These are phyloP conservation scores for Trematomus loennbergii DNA, from an alignment of 2,113 vertebrate genomes.

Conservation along the genomic window DNA sequence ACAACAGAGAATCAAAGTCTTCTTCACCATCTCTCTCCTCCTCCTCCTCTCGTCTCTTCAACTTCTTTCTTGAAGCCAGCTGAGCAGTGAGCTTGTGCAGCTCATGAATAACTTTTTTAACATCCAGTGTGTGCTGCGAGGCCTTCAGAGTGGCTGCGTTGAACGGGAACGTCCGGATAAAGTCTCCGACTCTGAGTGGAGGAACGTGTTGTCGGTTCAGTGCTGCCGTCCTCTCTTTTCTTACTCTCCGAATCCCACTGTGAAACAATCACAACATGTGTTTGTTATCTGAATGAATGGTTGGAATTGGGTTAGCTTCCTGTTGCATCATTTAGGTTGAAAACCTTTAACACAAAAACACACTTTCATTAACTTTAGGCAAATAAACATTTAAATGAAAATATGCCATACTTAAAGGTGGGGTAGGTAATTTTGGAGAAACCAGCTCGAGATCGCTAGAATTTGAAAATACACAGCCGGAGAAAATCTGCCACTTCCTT, in stretches of 20 bases:
- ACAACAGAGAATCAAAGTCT: conserved; percentile 70
- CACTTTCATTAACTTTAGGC: too few relatives aligned
- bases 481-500: too few relatives aligned
- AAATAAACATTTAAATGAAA: too few relatives aligned
- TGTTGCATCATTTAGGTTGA: too few relatives aligned
- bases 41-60: conserved; percentile 24
- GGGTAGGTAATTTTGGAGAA: too few relatives aligned
- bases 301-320: too few relatives aligned
- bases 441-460: too few relatives aligned
- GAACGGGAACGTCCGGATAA: conserved; percentile 88
- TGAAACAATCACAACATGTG: conserved; percentile 11
- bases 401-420: too few relatives aligned
- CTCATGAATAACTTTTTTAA: conserved; percentile 81
- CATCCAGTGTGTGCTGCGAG: conserved; percentile 75
- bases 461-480: too few relatives aligned
- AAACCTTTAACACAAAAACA: too few relatives aligned
- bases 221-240: conserved; percentile 27
- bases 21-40: conserved; percentile 21
- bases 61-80: conserved; percentile 35
- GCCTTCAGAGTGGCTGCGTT: conserved; percentile 82
- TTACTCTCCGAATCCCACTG: conserved; percentile 29
- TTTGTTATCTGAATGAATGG: not conserved
- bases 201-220: conserved; percentile 56
- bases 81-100: conserved; percentile 77
- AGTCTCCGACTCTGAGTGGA: conserved; percentile 80